These are phyloP conservation scores for Drosophila cyrtoloma DNA, from an alignment of 2,888 invertebrate species.

Conservation along the genomic window DNA sequence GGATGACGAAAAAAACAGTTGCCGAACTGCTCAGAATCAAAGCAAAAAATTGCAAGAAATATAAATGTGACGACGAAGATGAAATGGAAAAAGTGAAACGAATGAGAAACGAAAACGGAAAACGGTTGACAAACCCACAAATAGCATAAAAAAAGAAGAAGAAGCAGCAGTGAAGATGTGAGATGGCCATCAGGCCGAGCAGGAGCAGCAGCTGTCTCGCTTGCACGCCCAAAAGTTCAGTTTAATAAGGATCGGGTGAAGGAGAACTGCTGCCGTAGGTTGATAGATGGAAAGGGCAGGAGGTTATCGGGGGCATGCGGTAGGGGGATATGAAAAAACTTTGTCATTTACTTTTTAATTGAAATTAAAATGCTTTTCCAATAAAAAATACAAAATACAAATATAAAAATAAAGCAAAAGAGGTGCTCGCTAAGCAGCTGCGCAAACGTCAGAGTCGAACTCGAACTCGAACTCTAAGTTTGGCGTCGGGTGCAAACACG, in stretches of 20 bases:
- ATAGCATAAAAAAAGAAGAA: conserved; percentile 56
- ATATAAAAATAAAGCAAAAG: conserved; percentile 53
- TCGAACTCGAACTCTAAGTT: conserved; percentile 28
- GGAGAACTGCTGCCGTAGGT: conserved; percentile 18
- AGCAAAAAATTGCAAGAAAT: conserved; percentile 64
- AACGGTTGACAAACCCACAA: conserved; percentile 78
- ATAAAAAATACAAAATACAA: conserved; percentile 57
- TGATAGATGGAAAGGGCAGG: neutral
- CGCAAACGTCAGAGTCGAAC: conserved; percentile 52
- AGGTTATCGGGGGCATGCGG: neutral
- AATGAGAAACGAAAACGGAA: conserved; percentile 69
- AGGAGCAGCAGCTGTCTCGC: conserved; percentile 59
- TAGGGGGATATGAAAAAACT: conserved; percentile 41
- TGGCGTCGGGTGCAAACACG: conserved; percentile 49
- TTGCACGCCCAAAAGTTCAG: conserved; percentile 58
- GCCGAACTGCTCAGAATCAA: conserved; percentile 67
- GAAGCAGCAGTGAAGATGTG: conserved; percentile 28
- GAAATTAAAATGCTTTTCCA: conserved; percentile 81
- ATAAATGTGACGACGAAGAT: conserved; percentile 67
- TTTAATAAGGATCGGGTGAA: conserved; percentile 49
- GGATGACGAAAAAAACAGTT: conserved; percentile 19
- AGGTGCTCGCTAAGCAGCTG: conserved; percentile 62
- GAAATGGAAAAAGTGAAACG: conserved; percentile 67
- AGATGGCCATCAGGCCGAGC: conserved; percentile 53
- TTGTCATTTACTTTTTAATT: conserved; percentile 82